These are phyloP conservation scores for Chaetura pelagica DNA, from an alignment of 2,113 vertebrate genomes.

Conservation along the genomic window DNA sequence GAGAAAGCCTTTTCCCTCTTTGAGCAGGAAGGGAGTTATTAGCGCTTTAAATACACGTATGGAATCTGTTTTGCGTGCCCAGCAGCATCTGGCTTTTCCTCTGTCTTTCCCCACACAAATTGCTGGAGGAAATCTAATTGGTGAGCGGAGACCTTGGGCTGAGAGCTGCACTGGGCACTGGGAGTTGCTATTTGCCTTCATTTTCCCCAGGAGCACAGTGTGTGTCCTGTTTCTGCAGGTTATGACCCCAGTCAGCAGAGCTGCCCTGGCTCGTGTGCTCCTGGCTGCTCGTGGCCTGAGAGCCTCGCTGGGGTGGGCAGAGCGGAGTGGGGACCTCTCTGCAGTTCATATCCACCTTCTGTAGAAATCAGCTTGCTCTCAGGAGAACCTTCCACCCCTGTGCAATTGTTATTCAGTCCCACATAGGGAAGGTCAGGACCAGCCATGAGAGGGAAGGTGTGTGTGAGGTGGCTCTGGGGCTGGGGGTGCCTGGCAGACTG, in stretches of 20 bases:
- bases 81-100: conserved; percentile 43
- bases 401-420: background rate
- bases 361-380: background rate
- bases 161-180: background rate
- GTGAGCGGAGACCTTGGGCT: background rate
- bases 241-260: background rate
- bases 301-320: accelerated
- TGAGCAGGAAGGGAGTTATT: conserved; percentile 50
- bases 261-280: accelerated
- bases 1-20: conserved; percentile 35
- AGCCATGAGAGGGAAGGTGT: background rate
- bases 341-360: background rate
- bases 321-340: accelerated
- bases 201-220: background rate
- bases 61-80: background rate
- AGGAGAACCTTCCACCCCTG: background rate
- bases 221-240: background rate
- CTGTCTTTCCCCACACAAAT: background rate
- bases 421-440: background rate
- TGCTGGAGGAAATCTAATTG: conserved; percentile 1
- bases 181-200: background rate
- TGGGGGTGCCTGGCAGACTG: background rate
- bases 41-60: background rate
- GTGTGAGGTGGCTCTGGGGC: background rate
- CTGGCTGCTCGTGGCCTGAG: background rate